A percentile compares a stretch with the other conserved stretches of the same genome.
Evolutionary conservation across 2,888 invertebrate species (phyloP).

Genomic region (Craniophora ligustri): DNA sequence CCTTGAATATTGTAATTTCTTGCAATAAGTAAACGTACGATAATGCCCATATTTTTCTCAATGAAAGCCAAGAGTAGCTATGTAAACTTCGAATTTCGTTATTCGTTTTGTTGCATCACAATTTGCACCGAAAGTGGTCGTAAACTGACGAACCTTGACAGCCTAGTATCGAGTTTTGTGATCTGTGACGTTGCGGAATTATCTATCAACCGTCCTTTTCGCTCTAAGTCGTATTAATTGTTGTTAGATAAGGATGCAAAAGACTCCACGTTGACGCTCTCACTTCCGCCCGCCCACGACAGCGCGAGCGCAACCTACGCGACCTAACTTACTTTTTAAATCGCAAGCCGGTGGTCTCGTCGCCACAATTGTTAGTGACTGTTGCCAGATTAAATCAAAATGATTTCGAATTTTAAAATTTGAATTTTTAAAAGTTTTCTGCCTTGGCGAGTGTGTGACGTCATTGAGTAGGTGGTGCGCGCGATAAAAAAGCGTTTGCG

Average conservation of each 20-base stretch:
- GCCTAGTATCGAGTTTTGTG: constrained; percentile 70
- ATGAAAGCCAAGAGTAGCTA: constrained; percentile 65
- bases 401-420: constrained; percentile 56
- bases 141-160: constrained; percentile 84
- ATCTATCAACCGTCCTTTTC: constrained; percentile 70
- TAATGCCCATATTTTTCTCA: constrained; percentile 74
- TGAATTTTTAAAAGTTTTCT: constrained; percentile 59
- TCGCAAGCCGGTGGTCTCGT: constrained; percentile 78
- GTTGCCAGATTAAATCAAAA: constrained; percentile 57
- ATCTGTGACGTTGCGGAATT: constrained; percentile 82
- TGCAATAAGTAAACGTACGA: constrained; percentile 64
- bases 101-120: constrained; percentile 77
- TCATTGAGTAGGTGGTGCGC: constrained; percentile 81
- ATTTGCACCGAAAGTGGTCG: constrained; percentile 82
- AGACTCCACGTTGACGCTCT: constrained; percentile 78
- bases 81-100: constrained; percentile 65
- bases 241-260: constrained; percentile 79
- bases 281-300: constrained; percentile 88
- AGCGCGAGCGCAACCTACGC: constrained; percentile 79
- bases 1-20: constrained; percentile 73
- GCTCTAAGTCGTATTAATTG: constrained; percentile 60
- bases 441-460: constrained; percentile 70
- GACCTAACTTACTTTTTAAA: constrained; percentile 77
- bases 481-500: constrained; percentile 75
- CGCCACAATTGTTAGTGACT: constrained; percentile 69